Base-by-base conservation (phyloP, 2,888 invertebrate genomes). In the Plagodis pulveraria region DNA sequence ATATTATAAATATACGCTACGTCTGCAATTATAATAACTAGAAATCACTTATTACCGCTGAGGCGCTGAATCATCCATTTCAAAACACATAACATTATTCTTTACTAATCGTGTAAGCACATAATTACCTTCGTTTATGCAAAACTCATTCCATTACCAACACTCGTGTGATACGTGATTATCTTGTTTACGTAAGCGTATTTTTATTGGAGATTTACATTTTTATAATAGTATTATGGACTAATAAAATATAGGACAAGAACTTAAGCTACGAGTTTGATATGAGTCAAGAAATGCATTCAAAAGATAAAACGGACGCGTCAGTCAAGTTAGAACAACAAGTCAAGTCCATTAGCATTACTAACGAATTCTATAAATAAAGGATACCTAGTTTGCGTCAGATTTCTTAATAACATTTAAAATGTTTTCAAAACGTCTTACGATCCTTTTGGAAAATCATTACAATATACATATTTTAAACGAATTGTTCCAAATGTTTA, bases 401-500 rank as follows among this genome's bases (percentile, higher is more conserved):
- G 6, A 38, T 38, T 38, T n/a, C 5, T n/a, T n/a, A 41, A 10
- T 41, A 41, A 41, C 41, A 12, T 42, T 41, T 11, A 6, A 47
- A 43, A 36, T 59, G 48, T 56, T 49, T 56, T 56, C 34, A 56
- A 52, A 60, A 55, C 46, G 40, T 45, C 35, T 43, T n/a, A n/a
- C 32, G 48, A 47, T 32, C 40, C 43, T 41, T 35, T 42, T 50
- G 22, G 35, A 44, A 32, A 43, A 48, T 50, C 9, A 38, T 48
- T 33, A 38, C 44, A 54, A 45, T 38, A 46, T n/a, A n/a, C n/a
- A n/a, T 40, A 9, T 51, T 41, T 6, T 38, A 56, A 59, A 11
- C 44, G 22, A 61, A 57, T 47, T 57, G 50, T 57, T 52, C 22
- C 10, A 12, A 43, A 47, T 61, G 61, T 61, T 56, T 61, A 61